These are phyloP conservation scores for Platycnemis pennipes DNA, from an alignment of 2,888 invertebrate genomes.

Conservation along the genomic window DNA sequence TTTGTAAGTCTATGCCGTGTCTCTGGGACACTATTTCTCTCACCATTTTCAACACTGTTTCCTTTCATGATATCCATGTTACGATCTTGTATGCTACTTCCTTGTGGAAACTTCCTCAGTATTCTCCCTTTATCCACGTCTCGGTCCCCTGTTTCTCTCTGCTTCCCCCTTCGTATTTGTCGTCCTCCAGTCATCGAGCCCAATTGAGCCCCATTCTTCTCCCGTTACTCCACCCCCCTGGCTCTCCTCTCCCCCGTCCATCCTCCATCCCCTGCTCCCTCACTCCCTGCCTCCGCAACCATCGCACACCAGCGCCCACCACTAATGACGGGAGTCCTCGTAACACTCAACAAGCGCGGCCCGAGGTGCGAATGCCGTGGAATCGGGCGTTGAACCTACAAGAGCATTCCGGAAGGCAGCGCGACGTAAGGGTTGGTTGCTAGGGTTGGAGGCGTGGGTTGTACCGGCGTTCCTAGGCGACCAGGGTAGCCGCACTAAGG, in stretches of 20 bases:
- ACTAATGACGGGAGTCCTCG: slow-evolving; percentile 45
- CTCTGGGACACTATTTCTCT: no score
- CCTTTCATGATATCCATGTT: neutral
- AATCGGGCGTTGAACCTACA: no score
- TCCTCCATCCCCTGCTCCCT: neutral
- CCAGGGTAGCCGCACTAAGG: no score
- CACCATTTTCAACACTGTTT: neutral
- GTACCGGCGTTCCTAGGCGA: no score
- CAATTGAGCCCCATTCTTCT: neutral
- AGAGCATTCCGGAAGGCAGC: no score
- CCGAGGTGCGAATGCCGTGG: no score
- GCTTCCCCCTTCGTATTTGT: neutral
- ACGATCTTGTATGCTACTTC: neutral
- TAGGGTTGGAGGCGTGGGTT: no score
- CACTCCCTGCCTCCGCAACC: neutral
- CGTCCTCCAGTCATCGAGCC: neutral
- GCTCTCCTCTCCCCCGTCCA: neutral
- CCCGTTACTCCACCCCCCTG: neutral
- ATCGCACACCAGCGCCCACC: slow-evolving; percentile 41
- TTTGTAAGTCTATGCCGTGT: no score
- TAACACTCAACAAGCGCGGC: no score
- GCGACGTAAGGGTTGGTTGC: no score
- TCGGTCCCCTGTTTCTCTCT: neutral
- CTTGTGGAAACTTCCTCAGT: neutral
- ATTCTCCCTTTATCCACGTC: neutral